Conservation (phyloP, 2,113 vertebrate genomes). For the Grantiella picta region DNA sequence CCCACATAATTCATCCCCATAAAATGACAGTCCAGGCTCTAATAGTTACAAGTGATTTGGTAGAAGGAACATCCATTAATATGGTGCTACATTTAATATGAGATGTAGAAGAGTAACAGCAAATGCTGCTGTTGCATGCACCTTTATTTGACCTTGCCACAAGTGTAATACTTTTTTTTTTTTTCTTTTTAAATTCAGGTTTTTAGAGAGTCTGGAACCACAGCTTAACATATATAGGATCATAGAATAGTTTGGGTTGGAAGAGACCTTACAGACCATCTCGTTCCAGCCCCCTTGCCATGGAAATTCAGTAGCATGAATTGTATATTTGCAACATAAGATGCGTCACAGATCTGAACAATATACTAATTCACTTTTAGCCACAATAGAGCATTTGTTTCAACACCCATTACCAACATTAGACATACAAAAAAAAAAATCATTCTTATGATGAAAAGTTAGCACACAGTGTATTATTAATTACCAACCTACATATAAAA, state of each 20-base stretch:
- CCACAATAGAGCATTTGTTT: background rate
- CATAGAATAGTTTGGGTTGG: background rate
- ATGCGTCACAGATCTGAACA: background rate
- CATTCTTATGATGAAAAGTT: background rate
- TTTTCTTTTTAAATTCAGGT: background rate
- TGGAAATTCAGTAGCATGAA: background rate
- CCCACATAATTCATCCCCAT: background rate
- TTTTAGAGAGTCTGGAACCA: background rate
- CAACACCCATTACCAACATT: background rate
- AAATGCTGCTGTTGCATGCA: background rate
- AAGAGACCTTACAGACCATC: background rate
- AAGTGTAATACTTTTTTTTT: background rate
- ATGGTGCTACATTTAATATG: background rate
- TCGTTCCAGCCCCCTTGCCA: background rate
- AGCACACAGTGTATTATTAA: background rate
- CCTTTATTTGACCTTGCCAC: background rate
- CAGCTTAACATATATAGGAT: background rate
- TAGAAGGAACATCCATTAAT: background rate
- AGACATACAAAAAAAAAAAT: background rate
- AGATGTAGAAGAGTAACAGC: background rate
- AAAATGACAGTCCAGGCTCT: background rate
- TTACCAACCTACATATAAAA: background rate
- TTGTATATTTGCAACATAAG: background rate
- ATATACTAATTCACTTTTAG: background rate
- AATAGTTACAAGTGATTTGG: background rate